Evolutionary conservation across 2,888 invertebrate genomes (phyloP).

Genomic region (Pristionchus mayeri): DNA sequence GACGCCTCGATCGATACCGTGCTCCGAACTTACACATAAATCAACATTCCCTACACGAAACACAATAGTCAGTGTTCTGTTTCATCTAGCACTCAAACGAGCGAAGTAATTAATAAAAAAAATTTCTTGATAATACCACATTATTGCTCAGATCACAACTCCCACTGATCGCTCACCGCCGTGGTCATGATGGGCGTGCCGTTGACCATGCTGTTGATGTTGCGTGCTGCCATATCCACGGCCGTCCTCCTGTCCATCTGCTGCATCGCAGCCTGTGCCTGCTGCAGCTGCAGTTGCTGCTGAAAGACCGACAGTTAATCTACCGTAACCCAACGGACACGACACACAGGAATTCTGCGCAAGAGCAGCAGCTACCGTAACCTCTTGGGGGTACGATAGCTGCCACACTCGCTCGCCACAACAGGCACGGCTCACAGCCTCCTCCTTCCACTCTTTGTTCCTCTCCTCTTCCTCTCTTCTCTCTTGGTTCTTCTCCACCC

Average conservation of each 20-base stretch:
- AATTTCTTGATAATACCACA: conserved; percentile 20
- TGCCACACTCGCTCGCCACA: neutral
- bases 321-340: neutral
- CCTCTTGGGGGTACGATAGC: neutral
- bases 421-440: neutral
- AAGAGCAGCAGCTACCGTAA: neutral
- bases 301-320: neutral
- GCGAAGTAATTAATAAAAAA: too few relatives aligned
- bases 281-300: conserved; percentile 13
- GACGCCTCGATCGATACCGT: too few relatives aligned
- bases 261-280: conserved; percentile 30
- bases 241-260: conserved; percentile 1
- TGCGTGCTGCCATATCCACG: neutral
- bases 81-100: too few relatives aligned
- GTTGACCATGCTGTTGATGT: conserved; percentile 10
- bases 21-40: too few relatives aligned
- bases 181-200: neutral
- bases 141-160: neutral
- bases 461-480: neutral
- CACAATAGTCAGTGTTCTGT: too few relatives aligned
- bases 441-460: neutral
- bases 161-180: neutral
- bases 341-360: too few relatives aligned
- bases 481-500: neutral
- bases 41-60: neutral